Base-by-base conservation (phyloP, 2,888 invertebrate genomes). In the Xylota sylvarum region DNA sequence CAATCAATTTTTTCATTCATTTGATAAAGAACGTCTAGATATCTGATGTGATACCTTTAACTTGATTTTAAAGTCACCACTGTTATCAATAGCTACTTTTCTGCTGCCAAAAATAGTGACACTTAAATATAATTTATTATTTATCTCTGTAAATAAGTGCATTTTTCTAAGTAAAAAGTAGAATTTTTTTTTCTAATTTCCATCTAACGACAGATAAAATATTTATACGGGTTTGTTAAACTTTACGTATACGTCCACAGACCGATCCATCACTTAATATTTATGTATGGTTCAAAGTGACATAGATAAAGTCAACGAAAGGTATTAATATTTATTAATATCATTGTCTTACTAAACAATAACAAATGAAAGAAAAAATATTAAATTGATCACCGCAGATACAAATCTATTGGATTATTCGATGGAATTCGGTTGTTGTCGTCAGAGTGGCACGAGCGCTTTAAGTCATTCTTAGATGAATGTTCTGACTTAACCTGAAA, bases 301-400 rank as follows among this genome's bases (percentile, higher is more conserved):
- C 19, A 58, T 50, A 70, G 82, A 81, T 74, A 74, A 56, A 35
- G 76, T 69, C 69, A 48, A 35, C 30, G 9, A 14, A 19, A 5
- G 37, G 48, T 14, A 56, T 60, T 64, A 52, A 55, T 40, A 14
- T 40, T 10, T 58, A 17, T 19, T 50, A 76, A 43, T 48, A 19
- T 17, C 56, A 58, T 65, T 58, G 52, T 48, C 48, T 30, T 7
- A 58, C 37, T 23, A 48, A 50, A 58, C 23, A 58, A 62, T 14
- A 72, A 72, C 9, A 74, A 74, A 50, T 30, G 27, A 40, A 73
- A 37, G 12, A 40, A 52, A 70, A 43, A 1, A 14, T 14, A 14
- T 43, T 43, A 43, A 78, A 78, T 84, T 62, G 73, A 73, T 78
- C 60, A 43, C 55, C 1, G 5, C 5, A 52, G 50, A 77, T 60